phyloP scores from a whole-genome alignment of 2,797 vertebrate genomes.

The Cephalopachus bancanus region DNA sequence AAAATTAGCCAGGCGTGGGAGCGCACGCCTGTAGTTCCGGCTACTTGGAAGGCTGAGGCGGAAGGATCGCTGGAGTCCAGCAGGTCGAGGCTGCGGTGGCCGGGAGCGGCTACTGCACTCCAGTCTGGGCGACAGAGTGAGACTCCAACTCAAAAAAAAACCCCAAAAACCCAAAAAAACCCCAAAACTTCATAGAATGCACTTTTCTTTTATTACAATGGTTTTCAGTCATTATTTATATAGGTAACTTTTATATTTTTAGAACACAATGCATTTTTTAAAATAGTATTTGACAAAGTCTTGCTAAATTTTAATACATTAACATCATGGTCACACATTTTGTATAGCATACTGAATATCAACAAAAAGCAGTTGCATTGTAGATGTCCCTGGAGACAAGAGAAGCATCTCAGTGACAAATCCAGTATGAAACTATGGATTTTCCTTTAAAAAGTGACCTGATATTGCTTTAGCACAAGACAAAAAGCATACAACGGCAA shows the following conservation, averaged over 20 bases:
- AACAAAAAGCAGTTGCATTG: background rate
- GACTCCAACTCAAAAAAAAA: no score
- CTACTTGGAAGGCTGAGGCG: no score
- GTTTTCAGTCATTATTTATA: background rate
- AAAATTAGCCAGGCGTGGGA: no score
- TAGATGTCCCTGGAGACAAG: background rate
- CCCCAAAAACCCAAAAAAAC: no score
- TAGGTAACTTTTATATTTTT: background rate
- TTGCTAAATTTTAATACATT: background rate
- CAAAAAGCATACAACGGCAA: background rate
- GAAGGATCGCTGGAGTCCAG: no score
- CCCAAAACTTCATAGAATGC: background rate
- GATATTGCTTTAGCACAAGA: background rate
- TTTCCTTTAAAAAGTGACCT: background rate
- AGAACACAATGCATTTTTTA: constrained; percentile 24
- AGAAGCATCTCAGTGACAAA: background rate
- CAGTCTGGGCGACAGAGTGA: no score
- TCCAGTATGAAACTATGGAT: accelerated
- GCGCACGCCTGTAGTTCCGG: no score
- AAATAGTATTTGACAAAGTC: background rate
- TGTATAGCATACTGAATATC: background rate
- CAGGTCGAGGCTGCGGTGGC: no score
- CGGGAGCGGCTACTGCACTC: no score
- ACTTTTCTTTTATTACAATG: background rate
- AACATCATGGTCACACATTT: background rate